These are phyloP conservation scores for Numida meleagris DNA, from an alignment of 2,113 vertebrate genomes.

Conservation along the genomic window DNA sequence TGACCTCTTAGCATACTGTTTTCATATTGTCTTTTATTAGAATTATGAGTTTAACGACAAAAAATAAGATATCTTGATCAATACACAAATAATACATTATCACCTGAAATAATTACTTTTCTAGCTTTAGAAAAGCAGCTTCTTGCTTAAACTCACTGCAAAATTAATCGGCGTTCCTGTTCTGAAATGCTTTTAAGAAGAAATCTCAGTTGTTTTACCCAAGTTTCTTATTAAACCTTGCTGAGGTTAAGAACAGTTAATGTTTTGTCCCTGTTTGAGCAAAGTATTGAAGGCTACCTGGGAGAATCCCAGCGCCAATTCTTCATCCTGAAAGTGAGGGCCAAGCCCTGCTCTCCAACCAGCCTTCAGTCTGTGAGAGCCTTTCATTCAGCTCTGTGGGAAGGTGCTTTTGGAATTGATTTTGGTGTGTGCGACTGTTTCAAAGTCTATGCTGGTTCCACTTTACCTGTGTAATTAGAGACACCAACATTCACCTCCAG, in stretches of 20 bases:
- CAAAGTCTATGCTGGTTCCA: fast-evolving
- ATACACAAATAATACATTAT: background rate
- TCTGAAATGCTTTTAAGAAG: background rate
- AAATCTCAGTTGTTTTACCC: background rate
- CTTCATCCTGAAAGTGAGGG: background rate
- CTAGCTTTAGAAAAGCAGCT: background rate
- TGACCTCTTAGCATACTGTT: background rate
- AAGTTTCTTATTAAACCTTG: background rate
- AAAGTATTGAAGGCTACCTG: background rate
- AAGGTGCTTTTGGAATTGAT: background rate
- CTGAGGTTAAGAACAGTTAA: background rate
- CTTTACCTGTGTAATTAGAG: background rate
- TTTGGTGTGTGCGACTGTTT: fast-evolving
- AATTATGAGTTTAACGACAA: background rate
- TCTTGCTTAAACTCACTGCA: background rate
- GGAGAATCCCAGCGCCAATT: background rate
- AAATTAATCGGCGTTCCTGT: background rate
- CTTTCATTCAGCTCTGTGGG: background rate
- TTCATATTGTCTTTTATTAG: background rate
- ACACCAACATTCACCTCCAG: background rate
- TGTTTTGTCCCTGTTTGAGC: background rate
- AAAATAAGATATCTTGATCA: background rate
- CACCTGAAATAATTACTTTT: background rate
- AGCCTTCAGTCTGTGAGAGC: background rate
- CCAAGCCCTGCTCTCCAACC: background rate